Evolutionary conservation across 2,113 vertebrate species (phyloP), one percentile per base, ranked within the genome.

Genomic region (Oxygymnocypris stewartii): DNA sequence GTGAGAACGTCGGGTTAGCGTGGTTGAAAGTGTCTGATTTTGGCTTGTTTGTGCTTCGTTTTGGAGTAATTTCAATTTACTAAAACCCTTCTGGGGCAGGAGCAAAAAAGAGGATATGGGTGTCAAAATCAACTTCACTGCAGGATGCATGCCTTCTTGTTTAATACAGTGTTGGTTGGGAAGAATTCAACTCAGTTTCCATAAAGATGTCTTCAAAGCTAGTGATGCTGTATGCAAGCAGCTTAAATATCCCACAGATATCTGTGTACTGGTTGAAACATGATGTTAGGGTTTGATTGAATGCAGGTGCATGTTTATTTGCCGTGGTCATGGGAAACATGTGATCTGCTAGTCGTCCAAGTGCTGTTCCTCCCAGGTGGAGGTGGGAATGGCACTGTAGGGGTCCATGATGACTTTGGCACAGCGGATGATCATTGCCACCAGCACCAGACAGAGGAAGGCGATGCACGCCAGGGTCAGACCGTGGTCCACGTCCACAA

Each of bases 401-500:
- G 98, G 98, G 93, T 99, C 98, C 96, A 98, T 96, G 91, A 99
- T 98, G 93, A 99, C 97, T 90, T 96, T 97, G 84, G 97, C 98
- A 5, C 97, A 99, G 90, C 97, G 97, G 35, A 99, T 95, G 90
- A 99, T 98, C 98, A 99, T 99, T 88, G 97, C 96, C 1, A 97
- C 90, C 85, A 99, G 93, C 93, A 99, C 96, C 85, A 99, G 92
- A 91, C 97, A 98, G 92, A 99, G 97, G 91, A 99, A 97, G 89
- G 96, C 96, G 0, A 99, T 95, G 74, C 96, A 97, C 0, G 96
- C 96, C 69, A 99, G 71, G 0, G 97, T 97, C 92, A 99, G 93
- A 20, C 97, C 98, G 93, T 98, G 97, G 94, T 99, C 97, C 94
- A 98, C 96, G 0, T 99, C 98, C 11, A 99, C 96, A 0, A 91